Evolutionary conservation across 2,113 vertebrate species (phyloP).

Genomic region (Nycticebus coucang): DNA sequence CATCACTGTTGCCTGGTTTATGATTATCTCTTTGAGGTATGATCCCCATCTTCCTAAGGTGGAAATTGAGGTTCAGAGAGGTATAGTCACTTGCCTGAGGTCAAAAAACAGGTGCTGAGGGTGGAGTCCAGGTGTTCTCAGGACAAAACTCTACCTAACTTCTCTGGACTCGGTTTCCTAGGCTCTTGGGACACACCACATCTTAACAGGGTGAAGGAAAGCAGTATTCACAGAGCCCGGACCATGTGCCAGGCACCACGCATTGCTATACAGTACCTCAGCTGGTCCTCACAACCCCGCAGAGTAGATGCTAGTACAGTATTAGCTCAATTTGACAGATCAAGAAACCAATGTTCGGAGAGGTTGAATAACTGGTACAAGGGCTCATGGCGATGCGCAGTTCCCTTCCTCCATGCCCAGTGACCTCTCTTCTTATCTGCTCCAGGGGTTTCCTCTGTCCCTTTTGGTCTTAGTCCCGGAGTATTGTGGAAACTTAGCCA

Average conservation of each 20-base stretch:
- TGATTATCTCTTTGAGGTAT: not conserved
- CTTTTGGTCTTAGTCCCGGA: not conserved
- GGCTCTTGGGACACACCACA: not conserved
- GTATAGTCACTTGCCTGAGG: not conserved
- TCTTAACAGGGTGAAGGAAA: not conserved
- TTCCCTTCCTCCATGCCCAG: not conserved
- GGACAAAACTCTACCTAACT: not conserved
- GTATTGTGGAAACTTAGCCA: rapidly evolving
- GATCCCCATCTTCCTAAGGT: not conserved
- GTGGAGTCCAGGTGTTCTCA: too few species aligned
- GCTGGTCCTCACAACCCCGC: not conserved
- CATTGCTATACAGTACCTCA: not conserved
- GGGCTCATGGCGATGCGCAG: not conserved
- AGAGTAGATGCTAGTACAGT: not conserved
- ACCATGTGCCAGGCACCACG: not conserved
- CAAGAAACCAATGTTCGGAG: not conserved
- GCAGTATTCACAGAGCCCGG: not conserved
- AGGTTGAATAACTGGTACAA: not conserved
- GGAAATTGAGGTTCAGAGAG: not conserved
- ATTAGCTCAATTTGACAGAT: not conserved
- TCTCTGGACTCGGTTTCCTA: not conserved
- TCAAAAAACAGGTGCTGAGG: conserved; percentile 2
- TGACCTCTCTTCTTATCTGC: not conserved
- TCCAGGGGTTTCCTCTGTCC: not conserved
- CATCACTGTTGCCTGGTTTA: not conserved